phyloP scores from a whole-genome alignment of 64 coral and sea anemone genomes.

The Stichodactyla mertensii region DNA sequence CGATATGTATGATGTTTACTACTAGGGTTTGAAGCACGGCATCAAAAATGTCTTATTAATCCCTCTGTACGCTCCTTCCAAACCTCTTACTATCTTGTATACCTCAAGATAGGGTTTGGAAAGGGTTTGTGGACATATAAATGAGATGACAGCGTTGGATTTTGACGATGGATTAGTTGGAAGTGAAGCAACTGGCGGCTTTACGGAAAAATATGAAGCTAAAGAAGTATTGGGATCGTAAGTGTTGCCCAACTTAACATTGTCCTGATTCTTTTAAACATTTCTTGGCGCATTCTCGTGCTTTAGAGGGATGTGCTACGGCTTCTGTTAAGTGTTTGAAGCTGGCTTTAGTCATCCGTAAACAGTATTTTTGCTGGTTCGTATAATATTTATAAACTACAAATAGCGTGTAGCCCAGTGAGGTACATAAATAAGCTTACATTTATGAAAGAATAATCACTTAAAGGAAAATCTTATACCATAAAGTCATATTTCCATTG shows the following conservation, averaged over 20 bases:
- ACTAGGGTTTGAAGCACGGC: neutral
- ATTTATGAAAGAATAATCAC: neutral
- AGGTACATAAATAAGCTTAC: neutral
- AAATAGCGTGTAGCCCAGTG: too few species aligned
- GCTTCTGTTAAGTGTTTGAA: neutral
- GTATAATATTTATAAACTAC: neutral
- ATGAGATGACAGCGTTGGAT: constrained; percentile 64
- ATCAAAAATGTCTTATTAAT: neutral
- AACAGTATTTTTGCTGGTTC: neutral
- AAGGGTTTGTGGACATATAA: neutral
- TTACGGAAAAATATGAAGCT: constrained; percentile 54
- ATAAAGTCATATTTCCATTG: neutral
- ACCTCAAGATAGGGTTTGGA: neutral
- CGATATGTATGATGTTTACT: neutral
- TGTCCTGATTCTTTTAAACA: neutral
- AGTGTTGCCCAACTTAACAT: neutral
- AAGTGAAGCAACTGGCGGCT: constrained; percentile 57
- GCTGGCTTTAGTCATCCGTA: neutral
- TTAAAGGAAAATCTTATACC: neutral
- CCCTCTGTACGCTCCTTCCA: neutral
- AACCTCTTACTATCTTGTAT: neutral
- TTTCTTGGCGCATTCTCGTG: neutral
- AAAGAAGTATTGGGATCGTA: constrained; percentile 59
- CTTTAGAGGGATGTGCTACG: neutral
- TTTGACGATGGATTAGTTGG: constrained; percentile 58